Conservation (phyloP, 2,113 vertebrate genomes). For the Coptodon rendalli region DNA sequence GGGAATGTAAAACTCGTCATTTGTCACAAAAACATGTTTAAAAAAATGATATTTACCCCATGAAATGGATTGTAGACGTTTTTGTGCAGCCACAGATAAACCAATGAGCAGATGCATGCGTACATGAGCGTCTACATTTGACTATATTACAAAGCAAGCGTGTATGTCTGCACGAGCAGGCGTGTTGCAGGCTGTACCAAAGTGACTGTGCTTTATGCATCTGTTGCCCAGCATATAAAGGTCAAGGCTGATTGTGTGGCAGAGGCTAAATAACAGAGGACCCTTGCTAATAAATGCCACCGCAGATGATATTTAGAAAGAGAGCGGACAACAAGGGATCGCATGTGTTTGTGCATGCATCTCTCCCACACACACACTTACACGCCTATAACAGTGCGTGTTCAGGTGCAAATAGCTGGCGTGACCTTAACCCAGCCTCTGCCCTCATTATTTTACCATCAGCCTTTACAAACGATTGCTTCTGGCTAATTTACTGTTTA, state of each 20-base stretch:
- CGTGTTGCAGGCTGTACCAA: neutral
- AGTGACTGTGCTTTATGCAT: neutral
- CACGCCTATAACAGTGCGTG: neutral
- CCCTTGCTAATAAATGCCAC: slow-evolving; percentile 20
- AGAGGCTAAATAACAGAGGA: slow-evolving; percentile 14
- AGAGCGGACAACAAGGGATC: neutral
- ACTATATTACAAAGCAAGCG: neutral
- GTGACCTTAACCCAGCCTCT: neutral
- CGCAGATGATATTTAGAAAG: slow-evolving; percentile 2
- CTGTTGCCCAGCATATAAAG: slow-evolving; percentile 7
- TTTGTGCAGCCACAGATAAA: neutral
- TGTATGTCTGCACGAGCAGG: neutral
- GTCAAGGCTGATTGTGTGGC: slow-evolving; percentile 37
- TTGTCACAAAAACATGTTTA: neutral
- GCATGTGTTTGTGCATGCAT: neutral
- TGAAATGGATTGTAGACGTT: rapidly evolving
- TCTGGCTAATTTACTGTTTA: neutral
- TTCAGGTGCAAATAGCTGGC: neutral
- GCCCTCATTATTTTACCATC: neutral
- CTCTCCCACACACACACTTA: rapidly evolving
- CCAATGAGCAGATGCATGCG: neutral
- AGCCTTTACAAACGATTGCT: slow-evolving; percentile 5
- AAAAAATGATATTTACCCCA: neutral
- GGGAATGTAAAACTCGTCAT: neutral
- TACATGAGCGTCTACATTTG: neutral